These are phyloP conservation scores for Hemibagrus wyckioides DNA, from an alignment of 2,113 vertebrate species.

Conservation along the genomic window DNA sequence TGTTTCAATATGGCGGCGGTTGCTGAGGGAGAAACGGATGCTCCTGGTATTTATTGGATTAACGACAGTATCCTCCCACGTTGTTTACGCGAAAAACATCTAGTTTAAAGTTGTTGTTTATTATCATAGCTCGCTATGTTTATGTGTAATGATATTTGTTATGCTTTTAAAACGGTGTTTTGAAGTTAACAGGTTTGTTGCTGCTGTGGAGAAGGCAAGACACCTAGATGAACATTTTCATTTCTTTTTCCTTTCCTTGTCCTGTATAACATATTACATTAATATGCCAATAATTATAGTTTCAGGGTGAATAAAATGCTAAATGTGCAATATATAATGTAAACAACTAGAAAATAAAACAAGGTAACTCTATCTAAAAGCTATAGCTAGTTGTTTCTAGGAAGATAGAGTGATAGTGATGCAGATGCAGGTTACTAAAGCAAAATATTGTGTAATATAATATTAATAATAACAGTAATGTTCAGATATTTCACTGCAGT, in stretches of 20 bases:
- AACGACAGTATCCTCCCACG: constrained; percentile 76
- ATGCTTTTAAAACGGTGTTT: not conserved
- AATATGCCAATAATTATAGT: too few species aligned
- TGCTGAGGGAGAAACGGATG: constrained; percentile 51
- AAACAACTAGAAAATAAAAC: too few species aligned
- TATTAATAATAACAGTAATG: not conserved
- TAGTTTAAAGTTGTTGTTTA: not conserved
- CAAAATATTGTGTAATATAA: too few species aligned
- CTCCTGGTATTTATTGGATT: constrained; percentile 72
- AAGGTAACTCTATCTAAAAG: too few species aligned
- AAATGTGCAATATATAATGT: too few species aligned
- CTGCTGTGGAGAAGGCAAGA: not conserved
- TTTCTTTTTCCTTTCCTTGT: too few species aligned
- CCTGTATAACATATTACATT: too few species aligned
- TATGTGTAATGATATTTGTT: not conserved
- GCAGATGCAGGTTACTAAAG: too few species aligned
- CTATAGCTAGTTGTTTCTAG: too few species aligned
- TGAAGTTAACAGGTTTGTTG: not conserved
- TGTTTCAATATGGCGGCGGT: constrained; percentile 94
- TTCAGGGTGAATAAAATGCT: too few species aligned
- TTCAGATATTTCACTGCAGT: not conserved
- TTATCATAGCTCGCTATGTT: not conserved
- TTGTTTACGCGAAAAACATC: not conserved
- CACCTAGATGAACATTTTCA: too few species aligned
- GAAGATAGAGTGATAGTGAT: too few species aligned